phyloP scores from a whole-genome alignment of 2,797 vertebrate genomes.

The Myotis vivesi region DNA sequence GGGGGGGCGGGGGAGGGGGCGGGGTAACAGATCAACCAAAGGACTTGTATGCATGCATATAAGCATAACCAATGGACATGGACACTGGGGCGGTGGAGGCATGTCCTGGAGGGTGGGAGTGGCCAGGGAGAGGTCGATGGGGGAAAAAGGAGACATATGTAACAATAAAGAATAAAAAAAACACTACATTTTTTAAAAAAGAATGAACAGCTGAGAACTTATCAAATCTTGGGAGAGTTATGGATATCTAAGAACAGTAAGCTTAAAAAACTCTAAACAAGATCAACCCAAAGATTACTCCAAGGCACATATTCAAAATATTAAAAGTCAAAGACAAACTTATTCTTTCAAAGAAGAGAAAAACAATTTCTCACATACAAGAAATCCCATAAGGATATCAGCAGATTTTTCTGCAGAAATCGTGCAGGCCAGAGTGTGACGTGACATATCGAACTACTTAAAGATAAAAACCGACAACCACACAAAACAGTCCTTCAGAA shows the following conservation, averaged over 20 bases:
- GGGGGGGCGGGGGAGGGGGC: too few species aligned
- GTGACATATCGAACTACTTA: neutral
- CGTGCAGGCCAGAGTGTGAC: neutral
- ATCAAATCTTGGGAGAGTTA: neutral
- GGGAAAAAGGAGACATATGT: too few species aligned
- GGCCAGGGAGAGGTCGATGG: too few species aligned
- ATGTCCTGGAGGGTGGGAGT: too few species aligned
- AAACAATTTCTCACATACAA: neutral
- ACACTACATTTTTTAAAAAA: neutral
- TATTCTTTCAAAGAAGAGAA: neutral
- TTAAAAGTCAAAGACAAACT: neutral
- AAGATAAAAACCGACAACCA: neutral
- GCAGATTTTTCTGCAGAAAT: neutral
- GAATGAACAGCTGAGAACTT: neutral
- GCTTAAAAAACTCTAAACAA: neutral
- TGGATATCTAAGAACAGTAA: neutral
- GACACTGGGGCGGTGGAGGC: too few species aligned
- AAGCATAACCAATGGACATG: too few species aligned
- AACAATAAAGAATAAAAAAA: neutral
- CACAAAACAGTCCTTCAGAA: conserved; percentile 6
- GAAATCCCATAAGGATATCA: neutral
- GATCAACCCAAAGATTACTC: neutral
- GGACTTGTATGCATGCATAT: too few species aligned
- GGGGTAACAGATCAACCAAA: too few species aligned
- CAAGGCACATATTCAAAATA: neutral